phyloP scores from a whole-genome alignment of 2,797 vertebrate genomes.

The Hozukius guyotensis region DNA sequence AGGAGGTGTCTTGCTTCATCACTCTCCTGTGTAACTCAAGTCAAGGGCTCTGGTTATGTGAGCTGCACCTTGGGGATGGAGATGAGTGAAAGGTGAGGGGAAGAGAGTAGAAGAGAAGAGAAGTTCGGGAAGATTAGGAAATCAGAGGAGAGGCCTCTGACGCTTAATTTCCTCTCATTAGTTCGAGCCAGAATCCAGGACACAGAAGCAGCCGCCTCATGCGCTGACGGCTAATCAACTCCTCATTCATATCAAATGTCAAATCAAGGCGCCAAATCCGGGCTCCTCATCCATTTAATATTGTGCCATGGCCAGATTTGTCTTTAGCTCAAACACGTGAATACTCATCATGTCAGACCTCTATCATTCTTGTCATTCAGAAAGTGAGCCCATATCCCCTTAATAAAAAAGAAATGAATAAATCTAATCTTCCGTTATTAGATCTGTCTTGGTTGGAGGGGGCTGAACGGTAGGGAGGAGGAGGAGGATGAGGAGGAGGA shows the following conservation, averaged over 20 bases:
- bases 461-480: not conserved
- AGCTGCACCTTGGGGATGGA: slow-evolving; percentile 4
- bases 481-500: not conserved
- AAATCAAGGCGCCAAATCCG: slow-evolving; percentile 56
- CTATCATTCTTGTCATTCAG: slow-evolving; percentile 34
- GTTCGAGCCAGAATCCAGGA: slow-evolving; percentile 52
- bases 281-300: slow-evolving; percentile 69
- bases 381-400: slow-evolving; percentile 53
- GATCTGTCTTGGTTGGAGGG: slow-evolving; percentile 47
- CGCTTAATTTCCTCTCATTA: slow-evolving; percentile 75
- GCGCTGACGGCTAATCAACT: slow-evolving; percentile 70
- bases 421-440: slow-evolving; percentile 68
- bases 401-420: slow-evolving; percentile 62
- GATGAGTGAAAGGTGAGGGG: not conserved
- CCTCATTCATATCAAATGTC: slow-evolving; percentile 73
- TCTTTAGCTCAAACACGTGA: slow-evolving; percentile 63
- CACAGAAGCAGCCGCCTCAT: slow-evolving; percentile 43
- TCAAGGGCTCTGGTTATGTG: slow-evolving; percentile 23
- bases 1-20: slow-evolving; percentile 55
- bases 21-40: slow-evolving; percentile 45
- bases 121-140: slow-evolving; percentile 42
- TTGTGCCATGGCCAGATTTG: slow-evolving; percentile 67
- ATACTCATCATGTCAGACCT: slow-evolving; percentile 51
- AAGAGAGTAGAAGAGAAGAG: not conserved
- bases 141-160: slow-evolving; percentile 44